Evolutionary conservation across 2,888 invertebrate species (phyloP), one percentile per base, ranked within the genome.

Genomic region (Epistrophe grossulariae): DNA sequence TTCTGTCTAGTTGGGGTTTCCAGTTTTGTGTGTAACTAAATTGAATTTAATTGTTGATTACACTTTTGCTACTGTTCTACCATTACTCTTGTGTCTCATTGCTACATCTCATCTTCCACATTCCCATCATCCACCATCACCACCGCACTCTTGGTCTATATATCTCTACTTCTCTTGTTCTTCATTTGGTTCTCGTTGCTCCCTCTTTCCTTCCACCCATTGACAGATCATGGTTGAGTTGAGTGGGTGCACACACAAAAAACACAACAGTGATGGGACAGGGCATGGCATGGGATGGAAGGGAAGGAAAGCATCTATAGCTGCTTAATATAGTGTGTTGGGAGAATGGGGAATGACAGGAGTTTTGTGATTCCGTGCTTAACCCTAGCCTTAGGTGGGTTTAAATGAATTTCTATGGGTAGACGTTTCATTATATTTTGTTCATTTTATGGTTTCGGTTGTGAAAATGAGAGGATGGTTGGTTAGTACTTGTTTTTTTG

Each of bases 21-120:
- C 73, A 87, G 74, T 87, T 85, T 83, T 87, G 87, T 87, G 87
- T 87, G 87, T 87, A 87, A 87, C 87, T 83, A 87, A 87, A 87
- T 87, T 87, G 87, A 87, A 87, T 87, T 87, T 87, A 87, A 87
- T 87, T 87, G 87, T 87, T 87, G 83, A 87, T 87, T 87, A 87
- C 87, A 87, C 87, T 87, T 87, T 76, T 79, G 87, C 87, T 83
- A 87, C 83, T 87, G 87, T 87, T 48, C 28, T 70, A 52, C 68
- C 68, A 68, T 52, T 28, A 19, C 52, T 28, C 52, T 55, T 79
- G 66, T 78, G 38, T 73, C 68, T 19, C 45, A 31, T 52, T 13
- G 28, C 15, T 6, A 17, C 31, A 17, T 45, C 31, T 48, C 64
- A 43, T 45, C 64, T 45, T 45, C 10, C 31, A 28, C 28, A 31